Base-by-base conservation (phyloP, 2,113 vertebrate genomes). In the Mobula hypostoma region DNA sequence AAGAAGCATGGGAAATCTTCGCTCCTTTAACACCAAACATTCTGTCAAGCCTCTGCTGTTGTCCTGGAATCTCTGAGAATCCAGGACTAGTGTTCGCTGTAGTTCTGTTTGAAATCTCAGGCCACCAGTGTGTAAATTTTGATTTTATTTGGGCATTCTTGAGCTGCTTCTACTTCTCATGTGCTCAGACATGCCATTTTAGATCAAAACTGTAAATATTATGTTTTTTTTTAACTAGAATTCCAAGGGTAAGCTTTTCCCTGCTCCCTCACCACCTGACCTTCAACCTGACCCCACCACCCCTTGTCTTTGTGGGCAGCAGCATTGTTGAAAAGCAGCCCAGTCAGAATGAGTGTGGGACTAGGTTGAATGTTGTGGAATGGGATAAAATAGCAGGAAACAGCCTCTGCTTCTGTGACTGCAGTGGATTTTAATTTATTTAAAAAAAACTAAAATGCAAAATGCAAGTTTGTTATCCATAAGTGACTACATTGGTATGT, bases 1-100 rank as follows among this genome's bases (percentile, higher is more conserved):
- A 40, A 2, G 21, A 76, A 56, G 70, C 70, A 74, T 93, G 91
- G 91, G 91, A 93, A 93, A 36, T 29, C 12, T 24, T 5, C 27
- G 70, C 68, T 93, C 91, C 36, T 29, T 76, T 76, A 93, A 93
- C 48, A 93, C 68, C 91, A 72, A 36, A 27, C 91, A 56, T 72
- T 92, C 90, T 40, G 66, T 63, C 83, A 63, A 61, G 4, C 15
- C 83, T 88, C 21, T 21, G 21, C 27, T n/a, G 4, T 6, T 19
- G 61, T 15, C 29, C 85, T 66, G 85, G 85, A 90, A 66, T 32
- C 29, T 15, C 85, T 66, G 85, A 17, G 58, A 90, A 90, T 19
- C 68, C 2, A 29, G 91, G 24, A 76, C 21, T 48, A 74, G 12
- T 27, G 8, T 0, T 9, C 11, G 48, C 48, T 48, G 48, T 48